Percentiles rank a stretch among this genome's conserved stretches.
These are phyloP conservation scores for Whitmania pigra DNA, from an alignment of 1,140 invertebrate species.

Conservation along the genomic window DNA sequence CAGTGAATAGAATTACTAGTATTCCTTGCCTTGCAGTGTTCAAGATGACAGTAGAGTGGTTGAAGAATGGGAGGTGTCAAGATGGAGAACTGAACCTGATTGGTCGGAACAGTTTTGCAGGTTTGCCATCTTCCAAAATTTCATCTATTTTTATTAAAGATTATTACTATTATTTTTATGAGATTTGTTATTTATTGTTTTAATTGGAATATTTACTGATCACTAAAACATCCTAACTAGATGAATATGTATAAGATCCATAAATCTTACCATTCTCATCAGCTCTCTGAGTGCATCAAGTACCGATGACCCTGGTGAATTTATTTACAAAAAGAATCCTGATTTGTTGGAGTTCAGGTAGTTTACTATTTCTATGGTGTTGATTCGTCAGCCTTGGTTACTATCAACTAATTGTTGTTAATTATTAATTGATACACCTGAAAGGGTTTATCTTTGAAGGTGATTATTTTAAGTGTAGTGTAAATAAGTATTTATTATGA, in stretches of 20 bases:
- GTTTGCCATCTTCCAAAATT: not conserved
- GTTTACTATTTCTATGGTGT: slow-evolving; percentile 3
- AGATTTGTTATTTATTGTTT: no score
- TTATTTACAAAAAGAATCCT: slow-evolving; percentile 35
- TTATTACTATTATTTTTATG: no score
- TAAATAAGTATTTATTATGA: no score
- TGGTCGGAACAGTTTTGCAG: slow-evolving; percentile 4
- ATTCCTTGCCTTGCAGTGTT: not conserved
- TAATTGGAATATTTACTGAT: no score
- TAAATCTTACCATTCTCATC: no score
- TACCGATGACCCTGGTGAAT: slow-evolving; percentile 30
- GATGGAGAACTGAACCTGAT: not conserved
- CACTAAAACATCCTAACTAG: no score
- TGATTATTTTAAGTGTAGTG: no score
- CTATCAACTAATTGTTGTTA: not conserved
- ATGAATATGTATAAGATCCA: no score
- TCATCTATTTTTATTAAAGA: slow-evolving; percentile 9
- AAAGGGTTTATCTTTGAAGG: no score
- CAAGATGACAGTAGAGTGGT: not conserved
- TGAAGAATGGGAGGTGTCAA: slow-evolving; percentile 11
- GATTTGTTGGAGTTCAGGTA: slow-evolving; percentile 33
- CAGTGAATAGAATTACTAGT: not conserved
- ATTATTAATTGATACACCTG: not conserved
- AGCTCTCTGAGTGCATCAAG: no score
- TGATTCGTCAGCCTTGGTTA: not conserved